phyloP scores from a whole-genome alignment of 2,113 vertebrate genomes.

The Climacteris rufus region DNA sequence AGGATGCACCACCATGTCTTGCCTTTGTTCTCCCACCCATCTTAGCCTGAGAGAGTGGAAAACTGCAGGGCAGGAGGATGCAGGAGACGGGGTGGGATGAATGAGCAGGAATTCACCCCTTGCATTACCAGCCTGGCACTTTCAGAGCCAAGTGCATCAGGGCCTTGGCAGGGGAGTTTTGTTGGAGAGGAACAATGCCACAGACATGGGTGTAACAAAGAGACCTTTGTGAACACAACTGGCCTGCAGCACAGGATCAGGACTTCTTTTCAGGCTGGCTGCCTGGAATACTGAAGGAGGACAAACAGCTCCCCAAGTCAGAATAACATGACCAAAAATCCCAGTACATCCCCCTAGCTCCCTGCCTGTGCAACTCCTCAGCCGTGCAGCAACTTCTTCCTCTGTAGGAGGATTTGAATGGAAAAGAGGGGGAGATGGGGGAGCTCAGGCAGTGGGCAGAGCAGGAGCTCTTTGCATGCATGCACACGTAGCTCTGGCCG shows the following conservation, averaged over 20 bases:
- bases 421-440: background rate
- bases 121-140: background rate
- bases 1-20: background rate
- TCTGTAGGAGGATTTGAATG: background rate
- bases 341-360: background rate
- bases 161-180: background rate
- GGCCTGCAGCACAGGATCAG: background rate
- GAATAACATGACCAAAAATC: background rate
- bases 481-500: background rate
- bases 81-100: background rate
- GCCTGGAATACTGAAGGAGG: background rate
- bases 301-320: background rate
- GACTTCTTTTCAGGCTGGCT: constrained; percentile 13
- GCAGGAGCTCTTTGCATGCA: background rate
- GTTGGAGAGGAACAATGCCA: background rate
- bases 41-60: background rate
- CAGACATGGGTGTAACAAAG: background rate
- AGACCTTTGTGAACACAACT: background rate
- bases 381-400: background rate
- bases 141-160: background rate
- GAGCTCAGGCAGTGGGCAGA: background rate
- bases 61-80: background rate
- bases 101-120: background rate
- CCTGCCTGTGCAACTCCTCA: background rate
- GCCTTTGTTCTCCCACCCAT: background rate